Percentiles rank a stretch among this genome's conserved stretches.
Conservation (phyloP, 2,888 invertebrate species). For the Netelia melanura region DNA sequence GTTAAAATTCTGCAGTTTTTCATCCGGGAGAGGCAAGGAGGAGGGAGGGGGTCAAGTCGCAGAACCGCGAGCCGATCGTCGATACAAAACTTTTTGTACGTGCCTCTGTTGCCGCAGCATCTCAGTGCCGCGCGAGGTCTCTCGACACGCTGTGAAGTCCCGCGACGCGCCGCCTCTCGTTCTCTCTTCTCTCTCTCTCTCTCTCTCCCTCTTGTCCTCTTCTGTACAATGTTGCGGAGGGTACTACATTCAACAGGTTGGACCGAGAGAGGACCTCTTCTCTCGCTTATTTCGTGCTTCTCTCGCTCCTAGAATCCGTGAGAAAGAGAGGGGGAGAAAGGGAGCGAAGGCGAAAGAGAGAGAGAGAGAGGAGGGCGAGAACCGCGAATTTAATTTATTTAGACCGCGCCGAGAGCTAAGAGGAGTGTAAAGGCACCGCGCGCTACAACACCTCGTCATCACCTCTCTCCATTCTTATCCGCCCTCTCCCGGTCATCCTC, state of each 20-base stretch:
- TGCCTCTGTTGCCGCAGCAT: not conserved
- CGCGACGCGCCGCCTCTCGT: conserved; percentile 33
- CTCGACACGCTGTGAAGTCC: conserved; percentile 24
- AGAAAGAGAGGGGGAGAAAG: not conserved
- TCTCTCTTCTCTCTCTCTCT: conserved; percentile 2
- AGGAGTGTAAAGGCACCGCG: conserved; percentile 26
- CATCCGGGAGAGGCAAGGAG: not conserved
- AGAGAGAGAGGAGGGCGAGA: conserved; percentile 21
- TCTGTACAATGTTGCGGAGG: conserved; percentile 58
- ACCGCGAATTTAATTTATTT: conserved; percentile 68
- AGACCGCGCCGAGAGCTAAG: conserved; percentile 53
- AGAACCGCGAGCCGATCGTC: not conserved
- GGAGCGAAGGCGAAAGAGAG: not conserved
- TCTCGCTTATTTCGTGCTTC: conserved; percentile 35
- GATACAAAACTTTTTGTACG: conserved; percentile 44
- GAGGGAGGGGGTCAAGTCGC: not conserved
- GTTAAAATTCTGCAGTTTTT: conserved; percentile 3
- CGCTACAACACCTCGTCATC: conserved; percentile 17
- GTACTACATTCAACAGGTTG: conserved; percentile 70
- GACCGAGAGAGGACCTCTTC: conserved; percentile 49
- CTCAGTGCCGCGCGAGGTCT: conserved; percentile 20
- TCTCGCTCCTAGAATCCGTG: conserved; percentile 26
- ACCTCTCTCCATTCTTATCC: not conserved
- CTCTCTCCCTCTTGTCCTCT: conserved; percentile 6
- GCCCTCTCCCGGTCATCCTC: not conserved